Conservation (phyloP, 2,113 vertebrate species). For the Ciconia maguari region DNA sequence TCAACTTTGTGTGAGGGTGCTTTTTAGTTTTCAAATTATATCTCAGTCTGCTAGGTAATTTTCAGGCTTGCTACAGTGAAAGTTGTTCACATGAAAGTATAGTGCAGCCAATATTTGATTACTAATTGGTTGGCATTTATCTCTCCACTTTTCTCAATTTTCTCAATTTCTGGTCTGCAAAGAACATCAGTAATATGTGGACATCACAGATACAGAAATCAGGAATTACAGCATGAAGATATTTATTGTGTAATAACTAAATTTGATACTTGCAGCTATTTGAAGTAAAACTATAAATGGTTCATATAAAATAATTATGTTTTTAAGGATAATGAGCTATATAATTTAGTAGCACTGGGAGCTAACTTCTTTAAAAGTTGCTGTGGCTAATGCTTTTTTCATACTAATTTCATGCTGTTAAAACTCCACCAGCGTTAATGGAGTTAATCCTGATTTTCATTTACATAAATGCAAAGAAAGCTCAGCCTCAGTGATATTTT, state of each 20-base stretch:
- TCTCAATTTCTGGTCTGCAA: neutral
- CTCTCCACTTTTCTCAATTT: neutral
- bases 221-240: neutral
- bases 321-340: constrained; percentile 15
- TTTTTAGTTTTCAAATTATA: neutral
- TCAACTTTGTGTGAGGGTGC: neutral
- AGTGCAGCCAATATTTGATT: neutral
- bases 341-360: neutral
- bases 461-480: constrained; percentile 5
- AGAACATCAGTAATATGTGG: neutral
- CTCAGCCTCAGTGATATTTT: neutral
- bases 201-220: neutral
- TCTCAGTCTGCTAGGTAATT: neutral
- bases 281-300: constrained; percentile 17
- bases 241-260: neutral
- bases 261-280: neutral
- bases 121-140: neutral
- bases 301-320: neutral
- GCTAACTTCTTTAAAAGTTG: neutral
- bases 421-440: neutral
- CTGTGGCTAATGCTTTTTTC: constrained; percentile 27
- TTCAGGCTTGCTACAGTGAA: neutral
- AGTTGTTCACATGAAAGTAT: neutral
- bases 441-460: constrained; percentile 41
- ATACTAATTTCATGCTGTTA: constrained; percentile 17